Percentiles rank a stretch among this genome's conserved stretches.
Evolutionary conservation across 2,888 invertebrate species (phyloP).

Genomic region (Hirtodrosophila duncani): DNA sequence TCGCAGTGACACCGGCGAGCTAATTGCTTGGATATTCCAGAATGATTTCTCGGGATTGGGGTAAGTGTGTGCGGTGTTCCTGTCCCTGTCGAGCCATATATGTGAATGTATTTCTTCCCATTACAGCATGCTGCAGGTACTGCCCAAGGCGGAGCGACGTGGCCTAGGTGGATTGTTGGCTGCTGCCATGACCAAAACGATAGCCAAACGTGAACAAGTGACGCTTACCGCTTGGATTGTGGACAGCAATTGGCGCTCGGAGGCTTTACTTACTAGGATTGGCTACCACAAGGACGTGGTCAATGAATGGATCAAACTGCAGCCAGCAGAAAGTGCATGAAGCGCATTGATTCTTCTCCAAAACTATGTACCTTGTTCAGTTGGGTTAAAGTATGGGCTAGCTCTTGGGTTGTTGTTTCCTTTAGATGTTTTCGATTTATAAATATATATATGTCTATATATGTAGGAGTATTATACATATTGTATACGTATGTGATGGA

Average conservation of each 20-base stretch:
- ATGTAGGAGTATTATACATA: too few relatives aligned
- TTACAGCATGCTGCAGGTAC: constrained; percentile 67
- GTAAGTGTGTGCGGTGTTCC: constrained; percentile 31
- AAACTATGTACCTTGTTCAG: too few relatives aligned
- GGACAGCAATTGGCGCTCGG: constrained; percentile 61
- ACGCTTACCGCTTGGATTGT: constrained; percentile 67
- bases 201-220: constrained; percentile 51
- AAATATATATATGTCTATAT: too few relatives aligned
- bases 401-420: too few relatives aligned
- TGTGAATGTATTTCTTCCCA: neutral
- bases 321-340: too few relatives aligned
- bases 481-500: too few relatives aligned
- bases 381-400: too few relatives aligned
- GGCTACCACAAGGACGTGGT: constrained; percentile 53
- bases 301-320: constrained; percentile 73
- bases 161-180: constrained; percentile 68
- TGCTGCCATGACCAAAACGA: constrained; percentile 53
- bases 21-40: constrained; percentile 74
- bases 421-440: too few relatives aligned
- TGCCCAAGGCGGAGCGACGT: constrained; percentile 58
- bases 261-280: constrained; percentile 56
- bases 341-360: too few relatives aligned
- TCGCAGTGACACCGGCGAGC: constrained; percentile 47
- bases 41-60: constrained; percentile 74
- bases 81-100: neutral